A percentile compares a stretch with the other conserved stretches of the same genome.
phyloP scores from a whole-genome alignment of 1,140 invertebrate species.

The Mycetomoellerius zeteki region DNA sequence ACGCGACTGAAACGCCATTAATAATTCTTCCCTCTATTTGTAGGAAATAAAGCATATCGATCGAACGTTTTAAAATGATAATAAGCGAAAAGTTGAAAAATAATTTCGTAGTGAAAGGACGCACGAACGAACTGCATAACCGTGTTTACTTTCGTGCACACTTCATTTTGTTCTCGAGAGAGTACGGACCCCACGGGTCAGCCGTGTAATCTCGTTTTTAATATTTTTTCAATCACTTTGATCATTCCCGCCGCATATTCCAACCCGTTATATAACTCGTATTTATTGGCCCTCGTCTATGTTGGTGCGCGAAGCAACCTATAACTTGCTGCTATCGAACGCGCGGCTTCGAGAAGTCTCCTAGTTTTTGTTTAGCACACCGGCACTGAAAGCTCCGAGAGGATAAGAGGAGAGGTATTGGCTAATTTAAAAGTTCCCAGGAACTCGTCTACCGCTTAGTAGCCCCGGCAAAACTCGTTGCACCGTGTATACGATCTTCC shows the following conservation, averaged over 20 bases:
- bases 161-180: slow-evolving; percentile 43
- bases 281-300: slow-evolving; percentile 61
- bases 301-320: slow-evolving; percentile 1
- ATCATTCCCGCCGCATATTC: slow-evolving; percentile 46
- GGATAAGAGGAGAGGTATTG: slow-evolving; percentile 43
- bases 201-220: slow-evolving; percentile 52
- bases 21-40: slow-evolving; percentile 3
- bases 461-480: slow-evolving; percentile 57
- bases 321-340: slow-evolving; percentile 70
- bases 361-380: slow-evolving; percentile 71
- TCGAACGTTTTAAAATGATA: slow-evolving; percentile 9
- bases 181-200: neutral
- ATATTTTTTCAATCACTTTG: slow-evolving; percentile 66
- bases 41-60: slow-evolving; percentile 2
- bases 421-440: slow-evolving; percentile 79
- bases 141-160: slow-evolving; percentile 33
- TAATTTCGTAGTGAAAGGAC: neutral
- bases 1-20: slow-evolving; percentile 3
- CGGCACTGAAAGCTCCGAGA: slow-evolving; percentile 59
- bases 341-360: slow-evolving; percentile 54
- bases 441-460: slow-evolving; percentile 77
- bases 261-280: slow-evolving; percentile 46
- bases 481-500: slow-evolving; percentile 41
- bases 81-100: slow-evolving; percentile 5
- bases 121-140: neutral